Evolutionary conservation across 2,113 vertebrate genomes (phyloP), one percentile per base, ranked within the genome.

Genomic region (Acrocephalus arundinaceus): DNA sequence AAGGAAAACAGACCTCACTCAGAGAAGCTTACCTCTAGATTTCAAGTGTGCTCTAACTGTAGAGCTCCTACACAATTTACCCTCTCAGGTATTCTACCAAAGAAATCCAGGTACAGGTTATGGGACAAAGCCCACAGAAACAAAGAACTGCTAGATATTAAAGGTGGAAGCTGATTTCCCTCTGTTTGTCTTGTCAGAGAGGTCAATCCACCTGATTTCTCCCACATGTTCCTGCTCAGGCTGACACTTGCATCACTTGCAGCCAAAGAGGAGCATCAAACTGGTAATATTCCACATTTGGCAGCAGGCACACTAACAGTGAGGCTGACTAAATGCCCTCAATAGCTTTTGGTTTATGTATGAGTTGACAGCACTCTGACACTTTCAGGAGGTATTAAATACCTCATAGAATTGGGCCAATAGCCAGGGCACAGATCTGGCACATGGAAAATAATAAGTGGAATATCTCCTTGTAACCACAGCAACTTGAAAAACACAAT

Each of bases 401-500:
- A 87, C 46, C 63, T 90, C 84, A 63, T 2, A 71, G 33, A 66
- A 74, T n/a, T 51, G 33, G 88, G 84, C 72, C 61, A 72, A 90
- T 66, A 91, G 67, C 84, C 79, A 92, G 76, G 78, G 74, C 83
- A 93, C 71, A 78, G 77, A 91, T 84, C 66, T 95, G 89, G 93
- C 91, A 93, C 15, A 2, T 23, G 31, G 62, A 63, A 89, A 94
- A 93, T 65, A 90, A 16, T 70, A 92, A 94, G 55, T 48, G 15
- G 22, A 94, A n/a, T 79, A 94, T 96, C 77, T 92, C 51, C 45
- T 87, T 66, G 79, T 74, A 89, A 85, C 94, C 54, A 89, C 72
- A 82, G 91, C 63, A 89, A 97, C 73, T 48, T 65, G 73, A 88
- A 96, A 94, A 97, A 92, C 65, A 85, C 35, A 71, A 52, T n/a